These are phyloP conservation scores for Montipora capricornis DNA, from an alignment of 64 coral and sea anemone genomes.

Conservation along the genomic window DNA sequence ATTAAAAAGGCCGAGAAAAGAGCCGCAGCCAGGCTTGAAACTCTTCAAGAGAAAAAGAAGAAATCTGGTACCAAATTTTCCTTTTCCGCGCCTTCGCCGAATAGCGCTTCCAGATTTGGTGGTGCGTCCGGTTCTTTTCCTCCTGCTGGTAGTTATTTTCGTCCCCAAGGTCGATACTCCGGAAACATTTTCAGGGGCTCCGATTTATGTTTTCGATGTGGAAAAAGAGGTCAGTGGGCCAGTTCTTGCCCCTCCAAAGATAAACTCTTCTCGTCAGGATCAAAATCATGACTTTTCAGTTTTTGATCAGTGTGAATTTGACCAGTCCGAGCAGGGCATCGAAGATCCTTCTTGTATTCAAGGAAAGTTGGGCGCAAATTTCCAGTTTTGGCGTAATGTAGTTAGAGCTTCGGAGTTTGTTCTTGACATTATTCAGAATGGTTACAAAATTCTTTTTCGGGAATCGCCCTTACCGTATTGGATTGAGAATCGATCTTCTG, in stretches of 20 bases:
- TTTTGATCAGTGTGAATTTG: no score
- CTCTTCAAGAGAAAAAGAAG: constrained; percentile 49
- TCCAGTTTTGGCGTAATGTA: not conserved
- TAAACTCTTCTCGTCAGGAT: no score
- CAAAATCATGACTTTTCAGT: no score
- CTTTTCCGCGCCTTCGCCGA: not conserved
- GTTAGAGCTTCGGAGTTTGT: constrained; percentile 46
- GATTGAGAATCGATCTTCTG: constrained; percentile 55
- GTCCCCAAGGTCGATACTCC: constrained; percentile 35
- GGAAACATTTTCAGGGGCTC: not conserved
- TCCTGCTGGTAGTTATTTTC: constrained; percentile 26
- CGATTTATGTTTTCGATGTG: no score
- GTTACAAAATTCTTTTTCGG: constrained; percentile 65
- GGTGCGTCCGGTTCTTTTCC: not conserved
- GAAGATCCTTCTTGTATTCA: constrained; percentile 18
- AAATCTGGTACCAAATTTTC: not conserved
- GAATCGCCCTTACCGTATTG: not conserved
- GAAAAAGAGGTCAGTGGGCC: no score
- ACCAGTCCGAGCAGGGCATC: no score
- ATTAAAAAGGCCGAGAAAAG: constrained; percentile 29
- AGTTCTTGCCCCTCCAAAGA: no score
- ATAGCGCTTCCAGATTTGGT: not conserved
- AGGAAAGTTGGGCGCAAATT: constrained; percentile 24
- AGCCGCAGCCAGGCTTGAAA: constrained; percentile 6
- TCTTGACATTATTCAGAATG: constrained; percentile 57